Conservation (phyloP, 2,797 vertebrate species). For the Lepilemur ruficaudatus region DNA sequence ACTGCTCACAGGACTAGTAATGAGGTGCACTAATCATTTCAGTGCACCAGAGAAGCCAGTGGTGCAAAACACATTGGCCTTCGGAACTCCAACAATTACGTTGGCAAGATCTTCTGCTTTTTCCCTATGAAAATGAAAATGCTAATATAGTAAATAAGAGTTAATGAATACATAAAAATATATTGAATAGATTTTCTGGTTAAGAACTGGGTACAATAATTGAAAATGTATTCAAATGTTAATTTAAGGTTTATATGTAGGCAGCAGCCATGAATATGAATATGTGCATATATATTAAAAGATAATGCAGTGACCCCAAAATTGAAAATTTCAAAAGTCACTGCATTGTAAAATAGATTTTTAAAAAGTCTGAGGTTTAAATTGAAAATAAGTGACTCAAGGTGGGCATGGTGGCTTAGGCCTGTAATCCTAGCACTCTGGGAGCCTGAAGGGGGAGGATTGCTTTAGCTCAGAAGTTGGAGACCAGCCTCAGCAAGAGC, state of each 20-base stretch:
- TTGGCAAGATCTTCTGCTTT: neutral
- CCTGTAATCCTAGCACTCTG: no score
- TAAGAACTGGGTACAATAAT: constrained; percentile 20
- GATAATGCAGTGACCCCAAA: neutral
- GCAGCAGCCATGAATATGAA: neutral
- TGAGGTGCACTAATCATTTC: neutral
- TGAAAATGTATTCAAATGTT: constrained; percentile 22
- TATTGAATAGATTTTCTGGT: constrained; percentile 10
- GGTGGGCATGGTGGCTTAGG: neutral
- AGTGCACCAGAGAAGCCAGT: neutral
- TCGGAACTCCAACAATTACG: constrained; percentile 11
- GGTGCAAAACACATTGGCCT: neutral
- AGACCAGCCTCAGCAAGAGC: no score
- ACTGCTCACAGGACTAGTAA: neutral
- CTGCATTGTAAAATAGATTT: neutral
- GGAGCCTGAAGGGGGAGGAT: no score
- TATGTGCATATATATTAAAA: neutral
- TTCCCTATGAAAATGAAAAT: constrained; percentile 13
- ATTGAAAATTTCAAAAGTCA: constrained; percentile 30
- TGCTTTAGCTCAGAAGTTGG: no score
- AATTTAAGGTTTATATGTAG: neutral
- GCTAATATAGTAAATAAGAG: neutral
- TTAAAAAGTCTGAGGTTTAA: neutral
- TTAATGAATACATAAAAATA: neutral
- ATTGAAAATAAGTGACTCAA: neutral